These are phyloP conservation scores for Neoascia interrupta DNA, from an alignment of 2,888 invertebrate species.

Conservation along the genomic window DNA sequence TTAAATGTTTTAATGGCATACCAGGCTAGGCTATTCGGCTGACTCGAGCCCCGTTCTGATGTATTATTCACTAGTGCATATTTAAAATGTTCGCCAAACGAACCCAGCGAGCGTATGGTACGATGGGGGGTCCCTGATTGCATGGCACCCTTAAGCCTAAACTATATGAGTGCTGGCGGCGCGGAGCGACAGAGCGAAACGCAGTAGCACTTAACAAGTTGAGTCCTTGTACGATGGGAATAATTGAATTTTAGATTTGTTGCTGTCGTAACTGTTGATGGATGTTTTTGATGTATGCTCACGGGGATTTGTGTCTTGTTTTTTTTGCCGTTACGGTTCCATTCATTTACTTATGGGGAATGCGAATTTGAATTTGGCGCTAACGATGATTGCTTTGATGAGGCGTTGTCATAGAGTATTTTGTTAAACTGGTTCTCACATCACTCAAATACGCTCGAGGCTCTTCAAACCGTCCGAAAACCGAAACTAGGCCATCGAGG, in stretches of 20 bases:
- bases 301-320: neutral
- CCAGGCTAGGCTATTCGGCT: slow-evolving; percentile 11
- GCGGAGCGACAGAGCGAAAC: slow-evolving; percentile 23
- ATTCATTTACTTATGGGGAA: neutral
- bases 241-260: slow-evolving; percentile 53
- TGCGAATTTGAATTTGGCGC: neutral
- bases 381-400: neutral
- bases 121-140: slow-evolving; percentile 30
- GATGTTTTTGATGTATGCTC: slow-evolving; percentile 12
- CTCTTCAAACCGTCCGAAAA: too few relatives aligned
- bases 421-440: too few relatives aligned
- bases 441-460: too few relatives aligned
- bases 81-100: slow-evolving; percentile 30
- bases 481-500: too few relatives aligned
- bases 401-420: neutral
- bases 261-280: slow-evolving; percentile 39
- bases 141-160: neutral
- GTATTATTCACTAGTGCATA: slow-evolving; percentile 44
- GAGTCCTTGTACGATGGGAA: slow-evolving; percentile 43
- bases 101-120: slow-evolving; percentile 10
- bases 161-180: too few relatives aligned
- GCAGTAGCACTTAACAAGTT: slow-evolving; percentile 33
- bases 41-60: slow-evolving; percentile 2
- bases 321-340: neutral
- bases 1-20: slow-evolving; percentile 56